A percentile compares a stretch with the other conserved stretches of the same genome.
Evolutionary conservation across 2,797 vertebrate genomes (phyloP).

Genomic region (Thaleichthys pacificus): DNA sequence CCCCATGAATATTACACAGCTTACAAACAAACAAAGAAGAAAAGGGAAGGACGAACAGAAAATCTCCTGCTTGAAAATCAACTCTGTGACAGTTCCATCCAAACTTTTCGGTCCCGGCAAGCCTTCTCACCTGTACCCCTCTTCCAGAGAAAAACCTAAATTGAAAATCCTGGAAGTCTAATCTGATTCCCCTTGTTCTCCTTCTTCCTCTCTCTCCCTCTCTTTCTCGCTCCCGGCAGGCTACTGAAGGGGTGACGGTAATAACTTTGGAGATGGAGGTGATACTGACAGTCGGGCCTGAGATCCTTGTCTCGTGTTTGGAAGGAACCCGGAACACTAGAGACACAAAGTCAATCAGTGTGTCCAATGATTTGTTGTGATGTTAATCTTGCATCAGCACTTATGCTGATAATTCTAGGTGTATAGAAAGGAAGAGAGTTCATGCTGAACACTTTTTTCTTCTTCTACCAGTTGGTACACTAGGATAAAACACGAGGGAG

Average conservation of each 20-base stretch:
- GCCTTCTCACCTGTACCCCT: slow-evolving; percentile 11
- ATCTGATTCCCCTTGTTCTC: not conserved
- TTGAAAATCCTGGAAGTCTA: slow-evolving; percentile 7
- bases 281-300: not conserved
- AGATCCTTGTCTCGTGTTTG: slow-evolving; percentile 18
- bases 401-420: slow-evolving; percentile 9
- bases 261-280: slow-evolving; percentile 12
- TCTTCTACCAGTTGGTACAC: not conserved
- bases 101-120: slow-evolving; percentile 24
- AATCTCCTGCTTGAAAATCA: not conserved
- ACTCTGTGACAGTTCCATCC: slow-evolving; percentile 38
- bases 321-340: slow-evolving; percentile 50
- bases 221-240: not conserved
- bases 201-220: not conserved
- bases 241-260: slow-evolving; percentile 6
- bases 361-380: slow-evolving; percentile 53
- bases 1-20: no score
- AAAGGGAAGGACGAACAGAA: not conserved
- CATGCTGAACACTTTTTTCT: no score
- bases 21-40: no score
- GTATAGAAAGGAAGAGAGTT: not conserved
- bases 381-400: slow-evolving; percentile 43
- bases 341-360: slow-evolving; percentile 48
- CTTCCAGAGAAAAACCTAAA: slow-evolving; percentile 22
- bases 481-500: not conserved